Evolutionary conservation across 30 jellyfish, hydroid and myxozoan genomes (phyloP).

Genomic region (Hydra vulgaris): DNA sequence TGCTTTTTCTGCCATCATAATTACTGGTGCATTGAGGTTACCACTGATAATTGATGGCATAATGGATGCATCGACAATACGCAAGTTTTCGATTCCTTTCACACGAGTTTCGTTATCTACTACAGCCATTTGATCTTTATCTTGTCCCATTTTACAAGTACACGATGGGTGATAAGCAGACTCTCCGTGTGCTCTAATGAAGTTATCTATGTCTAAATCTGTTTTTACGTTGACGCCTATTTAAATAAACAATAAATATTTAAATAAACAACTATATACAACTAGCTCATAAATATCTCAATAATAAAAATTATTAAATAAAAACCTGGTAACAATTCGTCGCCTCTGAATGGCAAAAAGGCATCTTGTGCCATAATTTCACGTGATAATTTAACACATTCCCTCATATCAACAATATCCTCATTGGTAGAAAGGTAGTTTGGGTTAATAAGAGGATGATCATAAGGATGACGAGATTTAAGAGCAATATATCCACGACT

Average conservation of each 20-base stretch:
- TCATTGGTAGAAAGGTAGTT: constrained; percentile 65
- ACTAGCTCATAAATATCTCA: no score
- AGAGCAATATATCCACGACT: constrained; percentile 63
- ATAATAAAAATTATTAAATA: no score
- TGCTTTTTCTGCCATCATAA: constrained; percentile 84
- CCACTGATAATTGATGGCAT: constrained; percentile 91
- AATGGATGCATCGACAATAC: constrained; percentile 86
- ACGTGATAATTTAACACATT: constrained; percentile 58
- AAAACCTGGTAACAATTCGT: constrained; percentile 80
- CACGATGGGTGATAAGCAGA: constrained; percentile 95
- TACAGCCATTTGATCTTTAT: constrained; percentile 67
- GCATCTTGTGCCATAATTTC: constrained; percentile 77
- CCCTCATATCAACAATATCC: constrained; percentile 69
- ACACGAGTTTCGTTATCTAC: constrained; percentile 63
- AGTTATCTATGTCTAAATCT: constrained; percentile 79
- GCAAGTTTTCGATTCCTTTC: constrained; percentile 63
- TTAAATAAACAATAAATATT: no score
- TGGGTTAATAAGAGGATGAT: constrained; percentile 69
- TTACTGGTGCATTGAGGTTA: constrained; percentile 72
- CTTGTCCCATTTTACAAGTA: constrained; percentile 90
- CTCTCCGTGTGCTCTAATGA: constrained; percentile 61
- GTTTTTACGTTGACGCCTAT: constrained; percentile 51
- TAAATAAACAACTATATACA: no score
- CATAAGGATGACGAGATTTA: constrained; percentile 40
- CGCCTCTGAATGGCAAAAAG: constrained; percentile 59